Evolutionary conservation across 1,140 invertebrate species (phyloP).

Genomic region (Hypothenemus hampei): DNA sequence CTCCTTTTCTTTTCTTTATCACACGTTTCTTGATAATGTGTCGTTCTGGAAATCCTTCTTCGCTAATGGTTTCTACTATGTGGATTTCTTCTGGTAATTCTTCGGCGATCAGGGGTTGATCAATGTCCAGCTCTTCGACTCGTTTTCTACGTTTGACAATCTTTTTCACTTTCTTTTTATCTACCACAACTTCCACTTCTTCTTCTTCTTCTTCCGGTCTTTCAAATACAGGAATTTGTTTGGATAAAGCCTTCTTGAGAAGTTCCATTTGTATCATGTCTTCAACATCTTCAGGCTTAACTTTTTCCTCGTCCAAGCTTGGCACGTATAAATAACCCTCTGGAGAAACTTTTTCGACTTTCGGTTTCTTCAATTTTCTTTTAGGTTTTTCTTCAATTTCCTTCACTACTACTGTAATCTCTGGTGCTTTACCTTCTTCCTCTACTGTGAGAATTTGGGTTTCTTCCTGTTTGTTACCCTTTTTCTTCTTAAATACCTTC

Average conservation of each 20-base stretch:
- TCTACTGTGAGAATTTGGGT: constrained; percentile 42
- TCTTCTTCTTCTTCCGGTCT: constrained; percentile 35
- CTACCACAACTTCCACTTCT: constrained; percentile 13
- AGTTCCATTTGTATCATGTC: constrained; percentile 29
- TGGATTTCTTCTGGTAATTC: constrained; percentile 45
- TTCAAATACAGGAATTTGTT: constrained; percentile 41
- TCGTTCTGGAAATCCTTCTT: constrained; percentile 38
- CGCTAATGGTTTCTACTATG: constrained; percentile 33
- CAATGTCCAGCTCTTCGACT: constrained; percentile 12
- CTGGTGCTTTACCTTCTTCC: constrained; percentile 43
- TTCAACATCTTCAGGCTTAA: constrained; percentile 19
- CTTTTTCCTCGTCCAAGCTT: constrained; percentile 33
- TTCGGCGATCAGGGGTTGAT: constrained; percentile 26
- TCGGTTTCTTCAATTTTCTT: constrained; percentile 38
- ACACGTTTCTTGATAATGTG: constrained; percentile 45
- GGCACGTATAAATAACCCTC: constrained; percentile 30
- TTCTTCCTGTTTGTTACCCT: constrained; percentile 40
- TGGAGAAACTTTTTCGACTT: constrained; percentile 41
- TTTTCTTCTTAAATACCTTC: constrained; percentile 38
- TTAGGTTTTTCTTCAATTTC: constrained; percentile 41
- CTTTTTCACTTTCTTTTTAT: constrained; percentile 13
- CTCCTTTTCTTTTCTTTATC: constrained; percentile 43
- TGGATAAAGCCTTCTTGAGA: constrained; percentile 35
- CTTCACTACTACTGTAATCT: constrained; percentile 39
- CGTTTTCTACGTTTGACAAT: constrained; percentile 16